Evolutionary conservation across 2,888 invertebrate genomes (phyloP).

Genomic region (Papilio protenor): DNA sequence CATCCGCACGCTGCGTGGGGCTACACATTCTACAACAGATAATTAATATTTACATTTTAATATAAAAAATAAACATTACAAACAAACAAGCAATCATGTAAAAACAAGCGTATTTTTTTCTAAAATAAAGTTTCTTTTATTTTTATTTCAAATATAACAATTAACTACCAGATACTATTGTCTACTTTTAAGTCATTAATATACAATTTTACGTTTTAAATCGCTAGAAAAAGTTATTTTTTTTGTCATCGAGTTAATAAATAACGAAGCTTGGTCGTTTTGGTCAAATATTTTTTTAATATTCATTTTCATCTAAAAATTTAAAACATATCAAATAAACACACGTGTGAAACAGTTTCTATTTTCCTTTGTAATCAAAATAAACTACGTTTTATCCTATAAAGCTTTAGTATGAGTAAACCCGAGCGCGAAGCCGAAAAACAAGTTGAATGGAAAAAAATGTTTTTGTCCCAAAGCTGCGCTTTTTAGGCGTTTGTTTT

Average conservation of each 20-base stretch:
- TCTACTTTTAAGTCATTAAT: too few species aligned
- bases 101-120: neutral
- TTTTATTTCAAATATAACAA: too few species aligned
- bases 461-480: neutral
- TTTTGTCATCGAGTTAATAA: too few species aligned
- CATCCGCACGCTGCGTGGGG: conserved; percentile 7
- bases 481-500: neutral
- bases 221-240: too few species aligned
- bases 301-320: neutral
- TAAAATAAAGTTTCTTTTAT: too few species aligned
- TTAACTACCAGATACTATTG: too few species aligned
- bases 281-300: neutral
- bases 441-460: neutral
- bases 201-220: too few species aligned
- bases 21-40: neutral
- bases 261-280: neutral
- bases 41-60: conserved; percentile 15
- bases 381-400: neutral
- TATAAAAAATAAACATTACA: neutral
- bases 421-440: neutral
- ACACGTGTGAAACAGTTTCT: neutral
- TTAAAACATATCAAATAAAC: neutral
- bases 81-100: neutral
- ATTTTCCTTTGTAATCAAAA: conserved; percentile 3
- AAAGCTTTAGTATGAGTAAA: conserved; percentile 13